Evolutionary conservation across 2,888 invertebrate species (phyloP).

Genomic region (Trachelus tabidus): DNA sequence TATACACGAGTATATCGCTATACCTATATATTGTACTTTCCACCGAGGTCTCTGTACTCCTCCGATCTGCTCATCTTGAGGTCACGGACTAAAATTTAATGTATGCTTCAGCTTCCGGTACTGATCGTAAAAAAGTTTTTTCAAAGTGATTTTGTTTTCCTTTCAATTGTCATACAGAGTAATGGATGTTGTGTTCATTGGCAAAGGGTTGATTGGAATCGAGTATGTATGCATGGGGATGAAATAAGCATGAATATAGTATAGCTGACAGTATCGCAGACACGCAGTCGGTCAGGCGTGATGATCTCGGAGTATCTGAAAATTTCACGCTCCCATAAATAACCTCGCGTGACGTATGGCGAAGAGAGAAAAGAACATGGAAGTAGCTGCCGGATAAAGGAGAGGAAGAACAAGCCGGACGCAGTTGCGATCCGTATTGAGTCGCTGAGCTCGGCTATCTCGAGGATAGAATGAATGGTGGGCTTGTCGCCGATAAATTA

Average conservation of each 20-base stretch:
- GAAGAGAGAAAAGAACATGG: background rate
- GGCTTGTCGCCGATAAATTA: conserved; percentile 47
- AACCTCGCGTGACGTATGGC: background rate
- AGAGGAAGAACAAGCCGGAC: background rate
- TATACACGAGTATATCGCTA: background rate
- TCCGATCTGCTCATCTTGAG: background rate
- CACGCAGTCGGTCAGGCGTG: background rate
- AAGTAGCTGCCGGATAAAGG: background rate
- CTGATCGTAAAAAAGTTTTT: too few species aligned
- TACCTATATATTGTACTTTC: background rate
- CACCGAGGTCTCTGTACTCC: too few species aligned
- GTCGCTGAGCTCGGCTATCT: background rate
- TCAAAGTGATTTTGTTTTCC: too few species aligned
- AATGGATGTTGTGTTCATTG: background rate
- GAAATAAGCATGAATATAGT: background rate
- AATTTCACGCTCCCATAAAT: background rate
- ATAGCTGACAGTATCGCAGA: background rate
- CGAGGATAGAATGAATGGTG: background rate
- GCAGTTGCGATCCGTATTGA: background rate
- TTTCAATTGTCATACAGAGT: background rate
- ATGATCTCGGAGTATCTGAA: background rate
- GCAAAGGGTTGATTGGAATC: background rate
- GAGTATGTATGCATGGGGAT: too few species aligned
- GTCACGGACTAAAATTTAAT: background rate
- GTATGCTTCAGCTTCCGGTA: background rate